Percentiles rank a stretch among this genome's conserved stretches.
phyloP scores from a whole-genome alignment of 2,888 invertebrate species.

The Coelogynopora nodosa region DNA sequence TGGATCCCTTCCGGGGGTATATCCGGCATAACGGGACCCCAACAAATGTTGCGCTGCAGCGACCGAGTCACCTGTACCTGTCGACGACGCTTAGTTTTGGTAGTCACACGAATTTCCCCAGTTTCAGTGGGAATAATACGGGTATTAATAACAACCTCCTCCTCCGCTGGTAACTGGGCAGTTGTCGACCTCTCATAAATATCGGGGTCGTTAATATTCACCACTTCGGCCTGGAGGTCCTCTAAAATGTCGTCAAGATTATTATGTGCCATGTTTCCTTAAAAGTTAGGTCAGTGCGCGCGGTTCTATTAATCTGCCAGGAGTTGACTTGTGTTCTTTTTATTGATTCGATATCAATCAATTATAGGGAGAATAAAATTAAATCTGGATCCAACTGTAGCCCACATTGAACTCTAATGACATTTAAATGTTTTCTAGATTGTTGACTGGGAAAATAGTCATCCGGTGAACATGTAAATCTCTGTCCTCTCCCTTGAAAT shows the following conservation, averaged over 20 bases:
- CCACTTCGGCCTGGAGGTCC: neutral
- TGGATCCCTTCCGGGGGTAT: neutral
- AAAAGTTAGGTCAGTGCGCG: no score
- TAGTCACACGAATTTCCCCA: slow-evolving; percentile 38
- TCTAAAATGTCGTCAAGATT: neutral
- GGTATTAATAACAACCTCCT: slow-evolving; percentile 11
- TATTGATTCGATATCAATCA: no score
- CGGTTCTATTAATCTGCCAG: no score
- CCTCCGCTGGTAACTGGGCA: slow-evolving; percentile 23
- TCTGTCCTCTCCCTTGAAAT: no score
- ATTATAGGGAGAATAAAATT: no score
- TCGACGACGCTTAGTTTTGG: slow-evolving; percentile 25
- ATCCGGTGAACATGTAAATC: no score
- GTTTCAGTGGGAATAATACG: slow-evolving; percentile 24
- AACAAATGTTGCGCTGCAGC: neutral
- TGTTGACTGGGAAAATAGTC: no score
- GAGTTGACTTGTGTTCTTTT: no score
- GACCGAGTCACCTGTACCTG: slow-evolving; percentile 29
- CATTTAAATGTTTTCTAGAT: no score
- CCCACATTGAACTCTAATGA: no score
- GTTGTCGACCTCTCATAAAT: neutral
- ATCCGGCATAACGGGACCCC: neutral
- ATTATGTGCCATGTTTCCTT: neutral
- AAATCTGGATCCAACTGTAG: no score
- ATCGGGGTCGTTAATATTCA: neutral